Base-by-base conservation (phyloP, 2,797 vertebrate genomes). In the Chloroceryle inda region DNA sequence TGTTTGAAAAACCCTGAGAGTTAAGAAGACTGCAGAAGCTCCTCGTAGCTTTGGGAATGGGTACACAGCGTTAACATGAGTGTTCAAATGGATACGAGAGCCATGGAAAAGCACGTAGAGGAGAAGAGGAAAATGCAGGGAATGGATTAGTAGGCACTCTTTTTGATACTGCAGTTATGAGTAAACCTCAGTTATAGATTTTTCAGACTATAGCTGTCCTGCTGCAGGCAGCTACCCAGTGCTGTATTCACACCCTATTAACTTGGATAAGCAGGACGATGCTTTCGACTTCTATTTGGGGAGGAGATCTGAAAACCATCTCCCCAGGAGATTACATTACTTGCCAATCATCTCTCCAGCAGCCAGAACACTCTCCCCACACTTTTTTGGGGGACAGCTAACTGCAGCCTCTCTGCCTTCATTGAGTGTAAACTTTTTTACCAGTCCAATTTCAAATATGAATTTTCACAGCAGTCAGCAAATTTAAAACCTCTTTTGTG, bases 271-370 rank as follows among this genome's bases (percentile, higher is more conserved):
- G 73, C 85, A 92, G 89, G 63, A 89, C 4, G 7, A 47, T 75
- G 84, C 55, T 85, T 91, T 94, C 3, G 3, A 92, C 86, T 78
- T 93, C 81, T 77, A 31, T 83, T 79, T 0, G 10, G 59, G 73
- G 33, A 77, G 37, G 40, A 80, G 68, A 93, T 79, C 75, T 22
- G 53, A 96, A 96, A 96, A 79, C 71, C 77, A 20, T 75, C 83
- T 91, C 76, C 64, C 69, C 22, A 5, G 94, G 91, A 89, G 80
- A 89, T 72, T 83, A 87, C 10, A 10, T 74, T 53, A 81, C 42
- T 74, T 94, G 91, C 74, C 90, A 93, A 67, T 93, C 27, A 85
- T 72, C 73, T 88, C n/a, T 63, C 26, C 47, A 18, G 71, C 50
- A 44, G 58, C 58, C 45, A 79, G 61, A 62, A 78, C 19, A 20